Conservation (phyloP, 1,140 invertebrate species). For the Drosophila ogumai region DNA sequence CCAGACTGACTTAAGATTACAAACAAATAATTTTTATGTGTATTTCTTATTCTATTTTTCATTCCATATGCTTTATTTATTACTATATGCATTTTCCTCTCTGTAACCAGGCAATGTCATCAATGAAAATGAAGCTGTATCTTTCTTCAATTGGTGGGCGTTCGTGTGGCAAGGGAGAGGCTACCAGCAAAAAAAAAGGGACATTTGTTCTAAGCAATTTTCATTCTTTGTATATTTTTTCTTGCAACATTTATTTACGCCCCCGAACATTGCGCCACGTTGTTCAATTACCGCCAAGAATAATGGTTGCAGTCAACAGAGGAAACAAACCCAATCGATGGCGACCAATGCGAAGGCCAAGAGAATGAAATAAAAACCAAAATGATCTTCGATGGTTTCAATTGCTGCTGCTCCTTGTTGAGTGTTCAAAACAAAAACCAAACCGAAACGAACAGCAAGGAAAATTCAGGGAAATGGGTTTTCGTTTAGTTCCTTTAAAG, state of each 20-base stretch:
- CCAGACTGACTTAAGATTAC: too few relatives aligned
- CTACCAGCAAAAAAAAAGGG: conserved; percentile 19
- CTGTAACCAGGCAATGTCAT: conserved; percentile 39
- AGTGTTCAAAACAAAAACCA: conserved; percentile 45
- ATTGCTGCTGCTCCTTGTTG: conserved; percentile 57
- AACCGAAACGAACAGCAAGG: neutral
- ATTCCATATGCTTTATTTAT: too few relatives aligned
- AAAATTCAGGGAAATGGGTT: neutral
- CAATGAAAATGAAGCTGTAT: conserved; percentile 70
- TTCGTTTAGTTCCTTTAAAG: neutral
- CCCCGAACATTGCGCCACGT: conserved; percentile 63
- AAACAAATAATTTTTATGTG: neutral
- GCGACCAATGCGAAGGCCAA: conserved; percentile 47
- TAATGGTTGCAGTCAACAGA: conserved; percentile 60
- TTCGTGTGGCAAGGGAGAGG: conserved; percentile 43
- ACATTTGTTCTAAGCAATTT: conserved; percentile 75
- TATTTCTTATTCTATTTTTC: neutral
- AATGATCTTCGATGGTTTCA: conserved; percentile 75
- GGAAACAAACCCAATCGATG: conserved; percentile 50
- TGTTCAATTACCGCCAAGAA: conserved; percentile 80
- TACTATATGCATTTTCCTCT: neutral
- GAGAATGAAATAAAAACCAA: conserved; percentile 44
- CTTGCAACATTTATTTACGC: conserved; percentile 66
- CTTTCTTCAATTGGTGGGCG: conserved; percentile 54
- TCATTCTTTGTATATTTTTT: conserved; percentile 32